Conservation (phyloP, 2,888 invertebrate genomes). For the Mesorhabditis sp. region DNA sequence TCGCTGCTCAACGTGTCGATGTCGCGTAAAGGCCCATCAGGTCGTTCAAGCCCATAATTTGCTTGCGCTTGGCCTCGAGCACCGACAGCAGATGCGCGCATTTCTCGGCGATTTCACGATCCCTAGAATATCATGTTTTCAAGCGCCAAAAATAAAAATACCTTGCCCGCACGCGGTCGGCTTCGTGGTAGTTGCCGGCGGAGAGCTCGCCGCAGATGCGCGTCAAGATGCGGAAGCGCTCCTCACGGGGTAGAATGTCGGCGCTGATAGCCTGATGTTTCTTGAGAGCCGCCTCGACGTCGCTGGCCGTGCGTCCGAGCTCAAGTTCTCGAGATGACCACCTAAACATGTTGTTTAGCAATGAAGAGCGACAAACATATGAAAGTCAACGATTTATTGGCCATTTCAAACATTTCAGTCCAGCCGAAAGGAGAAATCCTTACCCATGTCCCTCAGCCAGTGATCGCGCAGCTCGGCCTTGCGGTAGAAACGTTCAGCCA, state of each 20-base stretch:
- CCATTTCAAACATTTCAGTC: too few species aligned
- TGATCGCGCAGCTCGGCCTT: constrained; percentile 82
- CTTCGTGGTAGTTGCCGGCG: constrained; percentile 83
- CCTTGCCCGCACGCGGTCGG: constrained; percentile 71
- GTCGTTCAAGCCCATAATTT: constrained; percentile 72
- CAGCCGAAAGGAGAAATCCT: constrained; percentile 5
- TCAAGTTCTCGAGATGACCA: constrained; percentile 61
- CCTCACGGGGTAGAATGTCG: constrained; percentile 86
- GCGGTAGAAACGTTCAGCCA: constrained; percentile 90
- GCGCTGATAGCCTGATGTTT: constrained; percentile 97
- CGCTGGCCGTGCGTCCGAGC: constrained; percentile 77
- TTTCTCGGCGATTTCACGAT: constrained; percentile 72
- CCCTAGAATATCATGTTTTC: constrained; percentile 61
- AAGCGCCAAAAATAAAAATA: background rate
- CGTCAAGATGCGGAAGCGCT: constrained; percentile 86
- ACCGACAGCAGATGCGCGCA: constrained; percentile 82
- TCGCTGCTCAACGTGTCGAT: constrained; percentile 82
- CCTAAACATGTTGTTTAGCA: background rate
- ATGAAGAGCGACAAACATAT: background rate
- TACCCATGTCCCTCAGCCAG: constrained; percentile 92
- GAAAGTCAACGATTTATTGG: too few species aligned
- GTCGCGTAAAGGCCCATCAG: constrained; percentile 84
- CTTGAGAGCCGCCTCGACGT: constrained; percentile 93
- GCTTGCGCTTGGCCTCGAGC: constrained; percentile 71
- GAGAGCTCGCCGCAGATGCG: constrained; percentile 89